Percentiles rank a stretch among this genome's conserved stretches.
Evolutionary conservation across 2,113 vertebrate species (phyloP).

Genomic region (Sapajus apella): DNA sequence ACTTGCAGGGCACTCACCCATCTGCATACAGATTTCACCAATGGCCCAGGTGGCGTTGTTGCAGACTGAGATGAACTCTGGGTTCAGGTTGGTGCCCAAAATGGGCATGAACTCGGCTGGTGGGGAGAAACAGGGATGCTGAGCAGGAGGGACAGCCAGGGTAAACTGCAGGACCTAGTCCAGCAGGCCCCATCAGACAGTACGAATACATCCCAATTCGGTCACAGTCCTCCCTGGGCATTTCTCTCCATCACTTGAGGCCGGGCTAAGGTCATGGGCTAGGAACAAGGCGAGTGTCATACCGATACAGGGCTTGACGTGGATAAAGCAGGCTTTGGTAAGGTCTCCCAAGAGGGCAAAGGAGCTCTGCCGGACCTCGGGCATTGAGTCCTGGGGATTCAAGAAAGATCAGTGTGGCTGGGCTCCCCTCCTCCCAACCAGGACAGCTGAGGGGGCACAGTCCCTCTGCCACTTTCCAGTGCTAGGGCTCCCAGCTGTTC

Average conservation of each 20-base stretch:
- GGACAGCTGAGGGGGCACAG: background rate
- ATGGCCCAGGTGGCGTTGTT: constrained; percentile 99
- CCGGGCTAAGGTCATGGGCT: background rate
- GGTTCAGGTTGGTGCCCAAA: constrained; percentile 96
- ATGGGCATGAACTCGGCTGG: constrained; percentile 98
- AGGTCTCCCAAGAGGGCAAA: constrained; percentile 95
- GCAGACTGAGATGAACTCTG: constrained; percentile 97
- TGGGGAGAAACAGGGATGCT: background rate
- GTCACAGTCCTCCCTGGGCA: constrained; percentile 42
- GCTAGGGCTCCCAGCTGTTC: background rate
- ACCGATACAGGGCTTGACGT: constrained; percentile 97
- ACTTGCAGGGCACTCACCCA: constrained; percentile 87
- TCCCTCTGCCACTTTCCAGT: background rate
- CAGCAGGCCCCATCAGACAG: constrained; percentile 53
- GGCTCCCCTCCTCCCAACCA: background rate
- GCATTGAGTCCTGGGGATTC: constrained; percentile 92
- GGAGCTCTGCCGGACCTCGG: constrained; percentile 96
- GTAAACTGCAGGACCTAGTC: background rate
- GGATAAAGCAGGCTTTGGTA: constrained; percentile 96
- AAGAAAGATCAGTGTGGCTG: background rate
- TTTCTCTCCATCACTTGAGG: constrained; percentile 63
- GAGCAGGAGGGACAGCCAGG: background rate
- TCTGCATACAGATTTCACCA: constrained; percentile 98
- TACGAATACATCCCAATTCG: constrained; percentile 42
- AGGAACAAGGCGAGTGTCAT: background rate